A percentile compares a stretch with the other conserved stretches of the same genome.
Evolutionary conservation across 2,888 invertebrate species (phyloP).

Genomic region (Hyles lineata): DNA sequence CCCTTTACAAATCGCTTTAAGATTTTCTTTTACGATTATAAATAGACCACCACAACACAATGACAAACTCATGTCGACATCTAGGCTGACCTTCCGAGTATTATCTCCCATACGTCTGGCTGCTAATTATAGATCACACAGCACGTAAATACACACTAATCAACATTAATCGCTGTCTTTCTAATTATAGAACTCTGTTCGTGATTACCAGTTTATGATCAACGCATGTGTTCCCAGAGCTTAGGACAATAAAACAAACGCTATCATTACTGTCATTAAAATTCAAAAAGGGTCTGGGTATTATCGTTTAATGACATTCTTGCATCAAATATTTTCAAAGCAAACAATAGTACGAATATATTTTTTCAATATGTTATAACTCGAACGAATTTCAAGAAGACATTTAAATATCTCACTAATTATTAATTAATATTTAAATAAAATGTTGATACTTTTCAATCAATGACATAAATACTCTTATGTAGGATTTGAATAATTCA

Average conservation of each 20-base stretch:
- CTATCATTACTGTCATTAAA: neutral
- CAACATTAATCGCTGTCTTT: constrained; percentile 39
- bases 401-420: too few species aligned
- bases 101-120: constrained; percentile 44
- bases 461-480: too few species aligned
- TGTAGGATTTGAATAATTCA: too few species aligned
- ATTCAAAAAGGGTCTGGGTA: neutral
- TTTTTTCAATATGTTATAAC: too few species aligned
- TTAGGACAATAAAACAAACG: constrained; percentile 30
- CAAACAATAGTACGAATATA: too few species aligned
- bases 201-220: constrained; percentile 49
- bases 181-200: constrained; percentile 55
- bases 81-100: constrained; percentile 47
- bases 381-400: too few species aligned
- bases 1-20: too few species aligned
- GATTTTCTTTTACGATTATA: too few species aligned
- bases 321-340: neutral
- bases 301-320: neutral
- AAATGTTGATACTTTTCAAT: too few species aligned
- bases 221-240: constrained; percentile 40
- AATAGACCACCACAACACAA: neutral
- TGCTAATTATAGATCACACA: constrained; percentile 42
- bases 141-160: constrained; percentile 46
- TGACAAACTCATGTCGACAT: constrained; percentile 41
- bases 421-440: too few species aligned